phyloP scores from a whole-genome alignment of 2,888 invertebrate species.

The Yponomeuta sedellus region DNA sequence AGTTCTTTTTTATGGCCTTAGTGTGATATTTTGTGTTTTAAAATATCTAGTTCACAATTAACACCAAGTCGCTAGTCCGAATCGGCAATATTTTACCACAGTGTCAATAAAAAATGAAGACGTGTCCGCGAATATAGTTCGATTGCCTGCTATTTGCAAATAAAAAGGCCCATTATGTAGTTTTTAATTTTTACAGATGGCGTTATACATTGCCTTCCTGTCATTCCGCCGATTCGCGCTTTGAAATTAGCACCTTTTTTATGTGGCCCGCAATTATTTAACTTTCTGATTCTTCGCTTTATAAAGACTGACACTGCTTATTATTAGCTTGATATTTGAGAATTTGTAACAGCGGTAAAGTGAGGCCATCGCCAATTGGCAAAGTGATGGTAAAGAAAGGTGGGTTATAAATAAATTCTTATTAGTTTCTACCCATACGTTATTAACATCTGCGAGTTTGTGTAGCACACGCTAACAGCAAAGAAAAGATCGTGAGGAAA shows the following conservation, averaged over 20 bases:
- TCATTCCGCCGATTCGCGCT: neutral
- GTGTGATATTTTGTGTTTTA: slow-evolving; percentile 8
- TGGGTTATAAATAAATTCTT: too few species aligned
- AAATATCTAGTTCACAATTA: slow-evolving; percentile 14
- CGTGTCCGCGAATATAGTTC: neutral
- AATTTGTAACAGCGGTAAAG: neutral
- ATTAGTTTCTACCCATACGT: too few species aligned
- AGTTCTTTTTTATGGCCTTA: neutral
- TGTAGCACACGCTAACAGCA: too few species aligned
- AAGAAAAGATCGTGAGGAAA: too few species aligned
- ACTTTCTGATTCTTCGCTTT: neutral
- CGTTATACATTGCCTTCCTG: neutral
- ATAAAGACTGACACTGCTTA: neutral
- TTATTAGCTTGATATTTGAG: neutral
- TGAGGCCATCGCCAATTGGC: neutral
- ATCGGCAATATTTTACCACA: slow-evolving; percentile 2
- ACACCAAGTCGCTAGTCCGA: slow-evolving; percentile 12
- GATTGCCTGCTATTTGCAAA: neutral
- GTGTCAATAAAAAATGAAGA: slow-evolving; percentile 12
- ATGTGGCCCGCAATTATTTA: neutral
- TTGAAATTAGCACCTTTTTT: slow-evolving; percentile 2
- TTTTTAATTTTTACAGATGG: slow-evolving; percentile 3
- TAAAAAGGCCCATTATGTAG: neutral
- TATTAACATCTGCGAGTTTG: too few species aligned
- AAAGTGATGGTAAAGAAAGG: too few species aligned